Evolutionary conservation across 2,888 invertebrate species (phyloP).

Genomic region (Xiphydria camelus): DNA sequence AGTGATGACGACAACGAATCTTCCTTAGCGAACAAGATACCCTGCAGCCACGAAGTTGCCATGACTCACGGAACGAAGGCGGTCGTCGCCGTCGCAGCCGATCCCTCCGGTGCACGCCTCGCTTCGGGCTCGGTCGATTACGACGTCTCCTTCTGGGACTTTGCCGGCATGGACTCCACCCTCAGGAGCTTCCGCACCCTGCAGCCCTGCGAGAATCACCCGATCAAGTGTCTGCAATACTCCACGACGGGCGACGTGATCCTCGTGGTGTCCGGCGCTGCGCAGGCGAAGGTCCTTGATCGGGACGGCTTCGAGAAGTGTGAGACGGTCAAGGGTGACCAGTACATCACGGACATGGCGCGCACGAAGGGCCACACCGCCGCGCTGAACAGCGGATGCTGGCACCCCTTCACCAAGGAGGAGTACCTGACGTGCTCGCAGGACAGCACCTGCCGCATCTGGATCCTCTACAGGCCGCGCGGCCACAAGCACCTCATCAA

Average conservation of each 20-base stretch:
- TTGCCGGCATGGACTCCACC: conserved; percentile 95
- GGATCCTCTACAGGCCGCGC: conserved; percentile 81
- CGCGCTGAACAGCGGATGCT: conserved; percentile 82
- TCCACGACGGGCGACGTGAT: conserved; percentile 90
- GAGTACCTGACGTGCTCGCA: conserved; percentile 94
- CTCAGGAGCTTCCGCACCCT: conserved; percentile 89
- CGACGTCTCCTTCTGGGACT: conserved; percentile 97
- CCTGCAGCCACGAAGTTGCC: conserved; percentile 75
- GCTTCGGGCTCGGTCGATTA: conserved; percentile 94
- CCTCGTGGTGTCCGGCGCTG: conserved; percentile 85
- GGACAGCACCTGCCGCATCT: conserved; percentile 91
- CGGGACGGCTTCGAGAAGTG: conserved; percentile 89
- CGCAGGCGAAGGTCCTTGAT: conserved; percentile 87
- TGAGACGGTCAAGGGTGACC: conserved; percentile 93
- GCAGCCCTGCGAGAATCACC: conserved; percentile 92
- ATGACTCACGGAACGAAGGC: conserved; percentile 91
- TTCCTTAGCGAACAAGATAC: conserved; percentile 65
- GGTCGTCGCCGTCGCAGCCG: conserved; percentile 86
- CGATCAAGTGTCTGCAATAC: conserved; percentile 83
- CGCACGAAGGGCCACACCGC: conserved; percentile 94
- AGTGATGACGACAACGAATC: conserved; percentile 45
- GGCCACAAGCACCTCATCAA: conserved; percentile 85
- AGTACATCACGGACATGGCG: conserved; percentile 93
- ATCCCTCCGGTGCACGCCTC: conserved; percentile 90
- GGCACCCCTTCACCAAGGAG: conserved; percentile 89